Base-by-base conservation (phyloP, 2,113 vertebrate species). In the Lophotis ruficrista region DNA sequence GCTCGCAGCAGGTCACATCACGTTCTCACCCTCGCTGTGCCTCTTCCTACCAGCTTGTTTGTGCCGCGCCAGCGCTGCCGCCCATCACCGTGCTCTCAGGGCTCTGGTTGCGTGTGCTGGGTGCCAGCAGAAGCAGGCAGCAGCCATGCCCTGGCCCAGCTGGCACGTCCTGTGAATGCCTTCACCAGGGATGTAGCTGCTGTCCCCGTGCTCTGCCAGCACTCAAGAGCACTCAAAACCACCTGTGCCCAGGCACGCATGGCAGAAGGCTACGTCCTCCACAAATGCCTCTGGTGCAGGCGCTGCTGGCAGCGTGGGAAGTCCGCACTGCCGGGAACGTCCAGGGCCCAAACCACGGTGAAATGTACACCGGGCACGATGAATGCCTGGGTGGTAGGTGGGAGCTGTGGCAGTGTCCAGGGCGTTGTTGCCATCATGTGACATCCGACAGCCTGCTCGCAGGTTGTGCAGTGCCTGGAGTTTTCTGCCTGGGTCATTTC, bases 361-460 rank as follows among this genome's bases (percentile, higher is more conserved):
- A 68, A 60, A 35, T 12, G 35, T 22, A 9, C 37, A 66, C 19
- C 1, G 8, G 51, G n/a, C n/a, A 48, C 0, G 1, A 21, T 21
- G 37, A 69, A 57, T 48, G 24, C 20, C 16, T 45, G n/a, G 23
- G 57, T 82, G 70, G 50, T 31, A 23, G 47, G 38, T 64, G 47
- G 58, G 37, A 89, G 35, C 4, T 87, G 77, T 43, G 48, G 30
- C 3, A 16, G 61, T 30, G 45, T 35, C 51, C 60, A 53, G 25
- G 48, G 43, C 0, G 0, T 41, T 78, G 65, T 31, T 78, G 69
- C 53, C 61, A 43, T 79, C 1, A 0, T 37, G 37, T 7, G 1
- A 33, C 53, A 72, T 19, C 53, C 3, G 1, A 25, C 35, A 57
- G 72, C 20, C 69, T 65, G 45, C 37, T 83, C 12, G 31, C 0